Base-by-base conservation (phyloP, 2,888 invertebrate genomes). In the Morpho achilles region DNA sequence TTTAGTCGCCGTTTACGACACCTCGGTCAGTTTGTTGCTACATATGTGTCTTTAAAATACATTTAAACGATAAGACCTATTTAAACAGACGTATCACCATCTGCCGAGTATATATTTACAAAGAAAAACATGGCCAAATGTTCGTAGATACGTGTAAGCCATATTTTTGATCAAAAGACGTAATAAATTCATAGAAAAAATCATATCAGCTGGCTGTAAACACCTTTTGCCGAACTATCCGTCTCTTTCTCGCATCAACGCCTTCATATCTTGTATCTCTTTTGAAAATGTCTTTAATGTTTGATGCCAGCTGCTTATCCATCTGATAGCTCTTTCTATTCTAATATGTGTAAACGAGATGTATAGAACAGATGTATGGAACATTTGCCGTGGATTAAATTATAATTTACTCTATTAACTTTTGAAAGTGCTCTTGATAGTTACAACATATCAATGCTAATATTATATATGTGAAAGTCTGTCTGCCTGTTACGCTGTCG, bases 121-220 rank as follows among this genome's bases (percentile, higher is more conserved):
- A 43, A 23, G 9, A 42, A 42, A 16, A 16, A 22, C 42, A 22
- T 7, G 41, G 1, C 42, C 41, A 16, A 51, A 23, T 49, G 10
- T 44, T 44, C n/a, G n/a, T 44, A 52, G n/a, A n/a, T 32, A 9
- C 50, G 50, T 16, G 32, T 32, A 22, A 16, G 40, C 40, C 40
- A 53, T 53, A 53, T 40, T 53, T 46, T 40, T 40, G 16, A 53
- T 53, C 16, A 39, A 53, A 53, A 53, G 39, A 40, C 32, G 23
- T 43, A 44, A 45, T 53, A 46, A 39, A 53, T 46, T 32, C 39
- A 53, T 9, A 22, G 40, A 40, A 56, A 56, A 54, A 23, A 22
- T 40, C 43, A 51, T 50, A 62, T 66, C 67, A 67, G 67, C 67
- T 67, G 45, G 66, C 53, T 51, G 52, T 10, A 46, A 58, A 59